Evolutionary conservation across 1,140 invertebrate species (phyloP), one percentile per base, ranked within the genome.

Genomic region (Drosophila rhopaloa): DNA sequence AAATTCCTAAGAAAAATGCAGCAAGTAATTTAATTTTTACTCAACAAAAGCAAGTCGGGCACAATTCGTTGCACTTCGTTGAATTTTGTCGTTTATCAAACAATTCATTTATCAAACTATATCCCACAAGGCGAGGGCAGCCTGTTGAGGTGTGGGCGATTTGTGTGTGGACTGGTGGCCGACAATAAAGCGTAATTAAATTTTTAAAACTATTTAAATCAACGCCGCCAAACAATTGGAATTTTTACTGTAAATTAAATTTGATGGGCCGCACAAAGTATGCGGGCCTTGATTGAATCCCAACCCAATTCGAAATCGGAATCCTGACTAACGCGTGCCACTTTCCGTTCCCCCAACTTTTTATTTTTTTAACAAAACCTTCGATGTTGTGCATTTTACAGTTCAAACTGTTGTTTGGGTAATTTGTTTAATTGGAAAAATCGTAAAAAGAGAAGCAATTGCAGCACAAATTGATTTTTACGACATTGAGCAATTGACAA

Each of bases 371-470:
- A 72, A 79, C 50, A 63, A 41, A 50, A 50, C 41, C 14, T 40
- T 40, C 5, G 32, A n/a, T 61, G 38, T n/a, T 58, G 56, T 41
- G 38, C 54, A 76, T 60, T 78, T 78, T 71, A 63, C 65, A 40
- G 58, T 35, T 14, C 27, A 71, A 78, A 74, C 48, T 62, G 79
- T 70, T 81, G 76, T 80, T 88, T 83, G 76, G 54, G 62, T 74
- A 88, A 89, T 88, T 88, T 89, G 83, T 89, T 89, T 88, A 88
- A 89, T 89, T 88, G 84, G 86, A 89, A 76, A 84, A 89, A 89
- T 83, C 84, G 80, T 88, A 89, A 88, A 88, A 89, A 41, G 46
- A 35, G 61, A n/a, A 58, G 35, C 53, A 72, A 82, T 86, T 81
- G 61, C 19, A 44, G 57, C 76, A 46, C 59, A 84, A 89, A 84